phyloP scores from a whole-genome alignment of 2,888 invertebrate genomes.

The Zhengitettix transpicula region DNA sequence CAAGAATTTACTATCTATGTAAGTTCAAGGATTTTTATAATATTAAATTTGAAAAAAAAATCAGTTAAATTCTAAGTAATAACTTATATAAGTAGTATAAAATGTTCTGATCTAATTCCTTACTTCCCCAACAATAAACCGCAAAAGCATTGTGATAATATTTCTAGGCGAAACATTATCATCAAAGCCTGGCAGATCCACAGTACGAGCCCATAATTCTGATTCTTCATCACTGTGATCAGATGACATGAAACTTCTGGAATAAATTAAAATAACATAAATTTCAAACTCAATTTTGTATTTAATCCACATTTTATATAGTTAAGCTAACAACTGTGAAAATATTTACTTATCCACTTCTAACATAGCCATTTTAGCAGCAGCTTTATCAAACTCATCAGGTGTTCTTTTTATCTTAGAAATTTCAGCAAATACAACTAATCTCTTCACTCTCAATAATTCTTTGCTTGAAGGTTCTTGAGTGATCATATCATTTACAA shows the following conservation, averaged over 20 bases:
- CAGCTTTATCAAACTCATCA: conserved; percentile 22
- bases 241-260: conserved; percentile 35
- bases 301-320: neutral
- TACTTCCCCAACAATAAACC: conserved; percentile 55
- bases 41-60: neutral
- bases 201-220: conserved; percentile 56
- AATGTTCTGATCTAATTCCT: neutral
- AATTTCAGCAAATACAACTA: conserved; percentile 10
- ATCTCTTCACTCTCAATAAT: conserved; percentile 7
- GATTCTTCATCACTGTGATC: conserved; percentile 55
- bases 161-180: conserved; percentile 69
- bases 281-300: neutral
- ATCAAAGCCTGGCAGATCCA: conserved; percentile 65
- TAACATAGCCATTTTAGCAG: conserved; percentile 26
- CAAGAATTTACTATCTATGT: too few relatives aligned
- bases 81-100: neutral
- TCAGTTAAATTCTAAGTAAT: neutral
- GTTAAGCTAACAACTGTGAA: neutral
- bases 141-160: conserved; percentile 47
- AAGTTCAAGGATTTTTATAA: too few relatives aligned
- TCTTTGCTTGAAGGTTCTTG: conserved; percentile 12
- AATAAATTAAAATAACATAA: conserved; percentile 6
- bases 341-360: conserved; percentile 23
- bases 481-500: conserved; percentile 9
- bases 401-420: conserved; percentile 2